Evolutionary conservation across 2,113 vertebrate species (phyloP), one percentile per base, ranked within the genome.

Genomic region (Actenoides lindsayi): DNA sequence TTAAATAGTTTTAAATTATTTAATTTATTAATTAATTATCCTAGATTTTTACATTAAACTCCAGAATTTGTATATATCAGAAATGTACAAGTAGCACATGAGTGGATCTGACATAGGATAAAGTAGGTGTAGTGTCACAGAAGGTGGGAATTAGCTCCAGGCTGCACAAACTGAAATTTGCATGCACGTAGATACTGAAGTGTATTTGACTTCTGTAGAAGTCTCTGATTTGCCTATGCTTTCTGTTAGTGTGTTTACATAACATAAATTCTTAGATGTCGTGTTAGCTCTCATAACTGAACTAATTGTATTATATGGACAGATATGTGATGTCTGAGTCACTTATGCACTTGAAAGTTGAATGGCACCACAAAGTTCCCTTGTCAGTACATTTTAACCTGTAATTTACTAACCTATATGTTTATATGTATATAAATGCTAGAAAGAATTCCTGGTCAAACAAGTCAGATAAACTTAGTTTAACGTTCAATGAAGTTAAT

Each of bases 101-200:
- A 35, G 9, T 39, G 15, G 14, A 27, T 77, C 33, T 83, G 20
- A 68, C 23, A 24, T 20, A 46, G 7, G 9, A 25, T 21, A 56
- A 46, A 76, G 24, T 35, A 65, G 27, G 3, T 0, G 0, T 68
- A 53, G 10, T 17, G 4, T 75, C 4, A 1, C 37, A 16, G 19
- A 75, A 70, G 12, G 31, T 41, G 28, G 2, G 6, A 81, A 57
- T 75, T 48, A 70, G 21, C 28, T 78, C 21, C 37, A 67, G 51
- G 53, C 27, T 67, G 37, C 18, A 37, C n/a, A 46, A 16, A 31
- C 3, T 37, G 74, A 84, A 78, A 48, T 41, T 50, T 31, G 9
- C 1, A 2, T 53, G 5, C 28, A 13, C 4, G 31, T 46, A 54
- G 18, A 19, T 68, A 56, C 53, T 54, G 7, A 17, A 54, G 53